phyloP scores from a whole-genome alignment of 2,797 vertebrate species.

The Vespertilio murinus region DNA sequence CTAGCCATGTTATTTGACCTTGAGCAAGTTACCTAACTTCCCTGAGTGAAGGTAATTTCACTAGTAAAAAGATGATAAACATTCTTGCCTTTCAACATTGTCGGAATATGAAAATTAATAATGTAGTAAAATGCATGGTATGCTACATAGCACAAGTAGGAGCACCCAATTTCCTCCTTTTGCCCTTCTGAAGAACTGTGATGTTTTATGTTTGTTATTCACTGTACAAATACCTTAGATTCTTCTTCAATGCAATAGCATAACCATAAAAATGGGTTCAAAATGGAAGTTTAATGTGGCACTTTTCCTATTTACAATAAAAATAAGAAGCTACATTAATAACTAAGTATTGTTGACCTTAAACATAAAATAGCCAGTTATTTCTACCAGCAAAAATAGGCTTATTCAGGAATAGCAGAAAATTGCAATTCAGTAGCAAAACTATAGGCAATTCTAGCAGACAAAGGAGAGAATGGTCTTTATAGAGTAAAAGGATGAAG shows the following conservation, averaged over 20 bases:
- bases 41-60: not conserved
- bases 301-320: not conserved
- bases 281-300: not conserved
- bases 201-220: not conserved
- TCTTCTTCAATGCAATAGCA: not conserved
- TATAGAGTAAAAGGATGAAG: not conserved
- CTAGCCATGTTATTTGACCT: not conserved
- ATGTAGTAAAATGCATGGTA: not conserved
- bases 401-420: not conserved
- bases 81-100: not conserved
- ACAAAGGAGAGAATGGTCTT: not conserved
- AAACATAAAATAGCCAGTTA: not conserved
- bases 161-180: not conserved
- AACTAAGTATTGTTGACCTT: not conserved
- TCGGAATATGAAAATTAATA: not conserved
- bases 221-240: not conserved
- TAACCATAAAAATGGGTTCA: not conserved
- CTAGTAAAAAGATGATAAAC: not conserved
- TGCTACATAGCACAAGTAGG: not conserved
- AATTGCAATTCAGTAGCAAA: not conserved
- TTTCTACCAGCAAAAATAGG: not conserved
- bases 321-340: not conserved
- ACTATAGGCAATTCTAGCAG: not conserved
- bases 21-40: not conserved
- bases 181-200: not conserved